Conservation (phyloP, 2,797 vertebrate genomes). For the Peromyscus eremicus region DNA sequence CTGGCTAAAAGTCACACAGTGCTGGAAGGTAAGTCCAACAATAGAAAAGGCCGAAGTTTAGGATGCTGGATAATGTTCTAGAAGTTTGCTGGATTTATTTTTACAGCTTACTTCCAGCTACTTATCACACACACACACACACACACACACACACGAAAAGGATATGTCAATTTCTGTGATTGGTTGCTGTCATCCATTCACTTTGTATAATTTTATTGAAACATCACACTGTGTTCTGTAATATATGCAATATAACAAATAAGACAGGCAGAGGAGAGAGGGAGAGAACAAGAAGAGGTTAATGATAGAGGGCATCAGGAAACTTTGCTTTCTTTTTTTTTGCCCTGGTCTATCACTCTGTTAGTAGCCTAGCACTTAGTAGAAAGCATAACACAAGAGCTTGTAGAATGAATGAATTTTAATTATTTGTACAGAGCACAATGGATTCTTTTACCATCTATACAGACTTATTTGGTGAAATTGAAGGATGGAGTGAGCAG, state of each 20-base stretch:
- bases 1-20: too few species aligned
- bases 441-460: conserved; percentile 30
- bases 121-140: not conserved
- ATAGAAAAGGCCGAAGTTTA: too few species aligned
- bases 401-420: conserved; percentile 26
- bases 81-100: not conserved
- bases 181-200: not conserved
- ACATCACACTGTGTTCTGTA: not conserved
- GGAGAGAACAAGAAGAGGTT: not conserved
- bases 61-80: too few species aligned
- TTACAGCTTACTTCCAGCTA: not conserved
- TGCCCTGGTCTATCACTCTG: not conserved
- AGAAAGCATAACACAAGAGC: not conserved
- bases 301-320: too few species aligned
- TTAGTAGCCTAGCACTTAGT: not conserved
- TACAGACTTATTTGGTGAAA: conserved; percentile 80
- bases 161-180: not conserved
- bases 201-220: not conserved
- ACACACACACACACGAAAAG: not conserved
- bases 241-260: not conserved
- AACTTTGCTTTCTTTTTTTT: not conserved
- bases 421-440: conserved; percentile 54
- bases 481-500: conserved; percentile 82
- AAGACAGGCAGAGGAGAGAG: too few species aligned
- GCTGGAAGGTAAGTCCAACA: not conserved